These are phyloP conservation scores for Pelvicachromis taeniatus DNA, from an alignment of 2,113 vertebrate species.

Conservation along the genomic window DNA sequence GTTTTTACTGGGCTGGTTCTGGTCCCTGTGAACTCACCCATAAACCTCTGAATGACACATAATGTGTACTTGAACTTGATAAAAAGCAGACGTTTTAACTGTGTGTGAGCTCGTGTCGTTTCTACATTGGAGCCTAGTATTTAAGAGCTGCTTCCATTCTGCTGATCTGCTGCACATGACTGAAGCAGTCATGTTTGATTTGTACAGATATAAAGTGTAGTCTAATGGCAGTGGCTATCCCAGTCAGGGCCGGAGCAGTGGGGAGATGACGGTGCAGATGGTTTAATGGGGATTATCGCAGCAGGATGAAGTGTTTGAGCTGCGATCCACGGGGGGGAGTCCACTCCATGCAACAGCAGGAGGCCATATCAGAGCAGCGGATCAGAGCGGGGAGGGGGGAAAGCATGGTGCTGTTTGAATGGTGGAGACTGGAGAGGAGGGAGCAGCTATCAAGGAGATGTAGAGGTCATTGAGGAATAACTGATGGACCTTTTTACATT, in stretches of 20 bases:
- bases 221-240: background rate
- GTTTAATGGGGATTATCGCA: constrained; percentile 80
- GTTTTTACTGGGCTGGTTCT: background rate
- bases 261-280: constrained; percentile 73
- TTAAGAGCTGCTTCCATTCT: background rate
- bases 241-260: background rate
- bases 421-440: background rate
- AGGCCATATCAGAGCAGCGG: constrained; percentile 45
- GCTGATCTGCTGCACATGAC: background rate
- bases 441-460: constrained; percentile 5
- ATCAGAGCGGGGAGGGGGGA: constrained; percentile 18
- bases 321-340: constrained; percentile 49
- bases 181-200: background rate
- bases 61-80: background rate
- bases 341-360: constrained; percentile 63
- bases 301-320: constrained; percentile 70
- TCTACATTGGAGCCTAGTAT: background rate
- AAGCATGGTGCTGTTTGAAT: background rate
- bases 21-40: background rate
- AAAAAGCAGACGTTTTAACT: background rate
- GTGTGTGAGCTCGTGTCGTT: background rate
- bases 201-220: background rate
- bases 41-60: background rate
- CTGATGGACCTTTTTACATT: background rate
- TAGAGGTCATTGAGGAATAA: background rate